Evolutionary conservation across 2,113 vertebrate species (phyloP).

Genomic region (Prietella phreatophila): DNA sequence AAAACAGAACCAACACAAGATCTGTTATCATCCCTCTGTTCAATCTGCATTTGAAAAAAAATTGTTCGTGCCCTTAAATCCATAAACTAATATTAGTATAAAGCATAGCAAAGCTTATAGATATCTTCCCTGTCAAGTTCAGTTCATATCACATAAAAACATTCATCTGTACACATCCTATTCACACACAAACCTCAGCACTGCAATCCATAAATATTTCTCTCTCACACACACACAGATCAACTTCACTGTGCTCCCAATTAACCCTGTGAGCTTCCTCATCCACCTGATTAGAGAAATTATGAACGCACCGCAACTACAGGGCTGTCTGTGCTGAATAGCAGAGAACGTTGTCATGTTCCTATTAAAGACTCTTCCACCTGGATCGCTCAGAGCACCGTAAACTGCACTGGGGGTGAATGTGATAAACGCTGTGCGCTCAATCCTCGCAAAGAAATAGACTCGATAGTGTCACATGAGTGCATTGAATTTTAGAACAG

Average conservation of each 20-base stretch:
- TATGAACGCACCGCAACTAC: slow-evolving; percentile 66
- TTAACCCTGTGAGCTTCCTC: slow-evolving; percentile 70
- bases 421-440: slow-evolving; percentile 28
- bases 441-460: not conserved
- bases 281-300: slow-evolving; percentile 74
- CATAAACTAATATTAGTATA: not conserved
- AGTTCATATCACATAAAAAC: slow-evolving; percentile 24
- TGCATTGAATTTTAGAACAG: slow-evolving; percentile 15
- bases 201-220: slow-evolving; percentile 69
- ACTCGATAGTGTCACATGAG: not conserved
- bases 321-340: slow-evolving; percentile 35
- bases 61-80: not conserved
- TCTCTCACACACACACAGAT: slow-evolving; percentile 21
- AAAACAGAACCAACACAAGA: not conserved
- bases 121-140: not conserved
- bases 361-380: slow-evolving; percentile 44
- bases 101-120: not conserved
- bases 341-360: slow-evolving; percentile 36
- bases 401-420: slow-evolving; percentile 28
- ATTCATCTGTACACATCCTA: not conserved
- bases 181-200: slow-evolving; percentile 39
- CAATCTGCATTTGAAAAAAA: not conserved
- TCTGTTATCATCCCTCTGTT: not conserved
- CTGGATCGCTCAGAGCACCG: slow-evolving; percentile 21
- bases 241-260: slow-evolving; percentile 68